phyloP scores from a whole-genome alignment of 1,140 invertebrate genomes.

The Andrena cerasifolii region DNA sequence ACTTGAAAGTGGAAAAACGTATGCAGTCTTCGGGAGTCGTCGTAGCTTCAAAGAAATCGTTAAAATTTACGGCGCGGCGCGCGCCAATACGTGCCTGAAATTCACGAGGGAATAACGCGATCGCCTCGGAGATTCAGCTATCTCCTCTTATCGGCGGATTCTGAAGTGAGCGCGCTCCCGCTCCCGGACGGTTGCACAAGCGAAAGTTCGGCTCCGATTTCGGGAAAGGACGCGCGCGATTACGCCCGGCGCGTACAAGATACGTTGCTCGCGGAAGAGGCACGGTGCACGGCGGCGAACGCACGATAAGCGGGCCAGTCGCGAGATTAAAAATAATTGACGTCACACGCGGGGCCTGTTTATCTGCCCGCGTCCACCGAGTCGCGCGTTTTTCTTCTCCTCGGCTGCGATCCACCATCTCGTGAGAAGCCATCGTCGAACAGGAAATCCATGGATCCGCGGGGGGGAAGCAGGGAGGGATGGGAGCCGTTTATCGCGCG shows the following conservation, averaged over 20 bases:
- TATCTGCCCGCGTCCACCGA: background rate
- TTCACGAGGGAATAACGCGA: conserved; percentile 31
- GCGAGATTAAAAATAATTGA: conserved; percentile 46
- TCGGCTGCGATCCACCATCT: background rate
- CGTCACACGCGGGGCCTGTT: conserved; percentile 14
- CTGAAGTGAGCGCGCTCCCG: conserved; percentile 4
- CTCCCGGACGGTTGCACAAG: conserved; percentile 14
- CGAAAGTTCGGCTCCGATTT: conserved; percentile 24
- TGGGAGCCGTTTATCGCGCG: conserved; percentile 12
- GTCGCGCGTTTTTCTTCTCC: background rate
- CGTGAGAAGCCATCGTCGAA: background rate
- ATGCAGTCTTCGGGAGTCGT: background rate
- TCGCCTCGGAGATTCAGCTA: conserved; percentile 39
- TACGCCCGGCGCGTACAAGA: conserved; percentile 19
- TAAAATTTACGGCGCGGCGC: conserved; percentile 14
- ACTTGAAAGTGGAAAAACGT: background rate
- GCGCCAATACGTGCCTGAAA: conserved; percentile 35
- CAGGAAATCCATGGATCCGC: background rate
- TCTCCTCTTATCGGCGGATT: conserved; percentile 33
- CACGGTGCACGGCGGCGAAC: conserved; percentile 15
- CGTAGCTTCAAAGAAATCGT: conserved; percentile 12
- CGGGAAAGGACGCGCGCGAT: conserved; percentile 20
- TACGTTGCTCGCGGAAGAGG: conserved; percentile 42
- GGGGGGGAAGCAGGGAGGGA: too few species aligned
- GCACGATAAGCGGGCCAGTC: conserved; percentile 13